A percentile compares a stretch with the other conserved stretches of the same genome.
These are phyloP conservation scores for Zoroaster sp. DNA, from an alignment of 53 echinoderm and acorn worm genomes.

Conservation along the genomic window DNA sequence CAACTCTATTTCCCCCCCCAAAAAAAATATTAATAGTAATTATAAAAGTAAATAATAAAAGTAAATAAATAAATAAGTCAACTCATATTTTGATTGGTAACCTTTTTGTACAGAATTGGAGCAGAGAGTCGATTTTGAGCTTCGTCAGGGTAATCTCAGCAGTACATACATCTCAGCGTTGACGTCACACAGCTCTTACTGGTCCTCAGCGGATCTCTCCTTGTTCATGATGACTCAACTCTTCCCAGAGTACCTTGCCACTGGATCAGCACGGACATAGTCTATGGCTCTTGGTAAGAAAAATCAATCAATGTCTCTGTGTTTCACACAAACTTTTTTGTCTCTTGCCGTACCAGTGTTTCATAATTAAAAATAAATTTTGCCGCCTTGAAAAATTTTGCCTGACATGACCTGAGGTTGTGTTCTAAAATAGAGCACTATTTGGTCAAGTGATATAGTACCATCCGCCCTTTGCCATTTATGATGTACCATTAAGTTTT, in stretches of 20 bases:
- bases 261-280: background rate
- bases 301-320: background rate
- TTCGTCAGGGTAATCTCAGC: slow-evolving; percentile 80
- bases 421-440: background rate
- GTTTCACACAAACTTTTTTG: background rate
- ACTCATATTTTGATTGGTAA: too few species aligned
- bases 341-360: too few species aligned
- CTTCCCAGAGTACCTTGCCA: slow-evolving; percentile 80
- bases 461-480: background rate
- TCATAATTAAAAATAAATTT: too few species aligned
- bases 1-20: too few species aligned
- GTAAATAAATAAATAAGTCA: too few species aligned
- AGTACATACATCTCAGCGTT: slow-evolving; percentile 91
- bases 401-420: too few species aligned
- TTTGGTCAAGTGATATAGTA: background rate
- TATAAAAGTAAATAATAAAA: too few species aligned
- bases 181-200: slow-evolving; percentile 97
- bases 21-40: too few species aligned
- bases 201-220: slow-evolving; percentile 82
- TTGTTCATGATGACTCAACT: slow-evolving; percentile 85
- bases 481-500: too few species aligned
- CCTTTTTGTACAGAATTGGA: slow-evolving; percentile 78
- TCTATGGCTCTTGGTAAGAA: background rate
- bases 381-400: too few species aligned
- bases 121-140: slow-evolving; percentile 93